phyloP scores from a whole-genome alignment of 64 coral and sea anemone genomes.

The Porites lutea region DNA sequence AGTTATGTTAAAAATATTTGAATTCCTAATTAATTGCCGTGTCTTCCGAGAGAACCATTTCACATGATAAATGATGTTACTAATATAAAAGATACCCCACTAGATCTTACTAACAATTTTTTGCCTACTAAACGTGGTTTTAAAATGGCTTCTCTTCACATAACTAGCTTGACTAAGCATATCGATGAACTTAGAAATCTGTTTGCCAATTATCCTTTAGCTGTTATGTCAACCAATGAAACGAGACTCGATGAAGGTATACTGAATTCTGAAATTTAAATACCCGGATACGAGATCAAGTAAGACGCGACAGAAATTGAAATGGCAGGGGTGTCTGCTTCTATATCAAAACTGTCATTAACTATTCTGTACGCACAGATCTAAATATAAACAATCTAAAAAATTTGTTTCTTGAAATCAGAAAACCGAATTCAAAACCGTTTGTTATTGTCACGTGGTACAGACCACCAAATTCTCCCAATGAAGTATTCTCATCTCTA shows the following conservation, averaged over 20 bases:
- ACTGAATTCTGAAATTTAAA: neutral
- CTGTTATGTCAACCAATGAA: slow-evolving; percentile 40
- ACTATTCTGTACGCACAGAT: slow-evolving; percentile 32
- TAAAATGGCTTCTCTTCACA: slow-evolving; percentile 35
- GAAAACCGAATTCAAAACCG: slow-evolving; percentile 43
- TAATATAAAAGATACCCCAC: neutral
- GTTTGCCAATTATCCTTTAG: neutral
- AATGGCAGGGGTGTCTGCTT: too few species aligned
- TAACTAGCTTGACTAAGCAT: slow-evolving; percentile 20
- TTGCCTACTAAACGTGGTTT: slow-evolving; percentile 27
- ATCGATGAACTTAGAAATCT: slow-evolving; percentile 13
- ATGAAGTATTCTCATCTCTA: slow-evolving; percentile 26
- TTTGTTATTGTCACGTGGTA: slow-evolving; percentile 55
- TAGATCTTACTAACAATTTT: slow-evolving; percentile 9
- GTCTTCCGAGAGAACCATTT: neutral
- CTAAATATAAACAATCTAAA: neutral
- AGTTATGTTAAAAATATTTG: too few species aligned
- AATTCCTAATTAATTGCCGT: neutral
- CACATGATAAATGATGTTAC: slow-evolving; percentile 2
- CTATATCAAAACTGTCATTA: slow-evolving; percentile 21
- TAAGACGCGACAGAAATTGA: too few species aligned
- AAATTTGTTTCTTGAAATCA: slow-evolving; percentile 39
- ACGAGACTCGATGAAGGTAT: slow-evolving; percentile 37
- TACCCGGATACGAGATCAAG: neutral
- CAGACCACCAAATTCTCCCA: slow-evolving; percentile 49